These are phyloP conservation scores for Trimorus sp. DNA, from an alignment of 2,888 invertebrate genomes.

Conservation along the genomic window DNA sequence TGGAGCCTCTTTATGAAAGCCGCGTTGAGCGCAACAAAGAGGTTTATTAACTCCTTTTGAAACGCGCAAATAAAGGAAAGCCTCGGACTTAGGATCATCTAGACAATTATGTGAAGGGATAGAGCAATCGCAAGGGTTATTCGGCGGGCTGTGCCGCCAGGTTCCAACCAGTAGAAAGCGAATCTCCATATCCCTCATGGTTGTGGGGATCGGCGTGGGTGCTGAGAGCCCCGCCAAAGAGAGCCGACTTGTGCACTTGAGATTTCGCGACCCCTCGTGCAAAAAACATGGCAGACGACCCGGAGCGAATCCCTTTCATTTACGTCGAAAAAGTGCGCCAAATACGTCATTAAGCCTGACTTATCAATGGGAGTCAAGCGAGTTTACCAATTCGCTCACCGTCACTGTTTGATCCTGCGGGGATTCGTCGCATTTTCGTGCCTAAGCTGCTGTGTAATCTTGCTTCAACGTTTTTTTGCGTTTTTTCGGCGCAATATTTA, in stretches of 20 bases:
- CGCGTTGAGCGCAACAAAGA: conserved; percentile 60
- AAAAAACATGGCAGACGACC: conserved; percentile 77
- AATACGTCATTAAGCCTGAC: conserved; percentile 57
- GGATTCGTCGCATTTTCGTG: too few species aligned
- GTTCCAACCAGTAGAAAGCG: conserved; percentile 55
- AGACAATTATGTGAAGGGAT: conserved; percentile 63
- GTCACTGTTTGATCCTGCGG: too few species aligned
- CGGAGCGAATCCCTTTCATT: conserved; percentile 65
- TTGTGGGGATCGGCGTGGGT: conserved; percentile 75
- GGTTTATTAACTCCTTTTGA: conserved; percentile 65
- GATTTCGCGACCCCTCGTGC: conserved; percentile 75
- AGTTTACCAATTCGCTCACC: too few species aligned
- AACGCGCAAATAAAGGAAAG: conserved; percentile 62
- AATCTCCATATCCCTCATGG: conserved; percentile 72
- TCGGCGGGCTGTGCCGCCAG: conserved; percentile 53
- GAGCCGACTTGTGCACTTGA: conserved; percentile 77
- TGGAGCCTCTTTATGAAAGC: conserved; percentile 56
- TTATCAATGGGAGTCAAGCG: conserved; percentile 44
- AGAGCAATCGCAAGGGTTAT: conserved; percentile 63
- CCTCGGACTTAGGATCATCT: conserved; percentile 63
- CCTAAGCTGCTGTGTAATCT: too few species aligned
- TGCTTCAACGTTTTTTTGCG: too few species aligned
- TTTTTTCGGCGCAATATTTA: too few species aligned
- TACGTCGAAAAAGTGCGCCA: conserved; percentile 49
- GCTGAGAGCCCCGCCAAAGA: conserved; percentile 79